Evolutionary conservation across 2,797 vertebrate species (phyloP), one percentile per base, ranked within the genome.

Genomic region (Eleutherodactylus coqui): DNA sequence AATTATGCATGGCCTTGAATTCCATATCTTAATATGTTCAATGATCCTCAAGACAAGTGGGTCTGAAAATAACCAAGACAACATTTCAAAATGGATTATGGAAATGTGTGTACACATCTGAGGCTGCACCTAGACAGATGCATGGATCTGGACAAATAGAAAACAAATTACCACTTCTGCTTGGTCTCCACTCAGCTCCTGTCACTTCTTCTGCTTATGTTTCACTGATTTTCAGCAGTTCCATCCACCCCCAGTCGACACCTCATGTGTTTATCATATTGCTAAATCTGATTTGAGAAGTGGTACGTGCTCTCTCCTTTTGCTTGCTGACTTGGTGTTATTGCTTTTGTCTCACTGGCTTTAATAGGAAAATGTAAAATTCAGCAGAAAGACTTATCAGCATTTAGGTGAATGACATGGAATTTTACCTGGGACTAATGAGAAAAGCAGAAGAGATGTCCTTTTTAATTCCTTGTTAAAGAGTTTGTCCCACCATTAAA

Each of bases 201-300:
- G 79, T 80, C 62, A 45, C 67, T 45, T 67, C 58, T 80, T 67
- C 27, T 34, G 27, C 79, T 80, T 49, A 43, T 64, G n/a, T 80
- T 80, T 43, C 41, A 45, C 41, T 34, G 78, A 64, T 75, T 84
- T 32, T 62, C 55, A 36, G 82, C 72, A 45, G 53, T 67, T 67
- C 24, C 60, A 43, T 51, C 73, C 32, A 36, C 73, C 82, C 41
- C 82, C 82, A 49, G 53, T 24, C 82, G 45, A 53, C 55, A 55
- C 41, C 55, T 83, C 19, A 45, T 76, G 70, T 83, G 53, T 84
- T 84, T 64, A 84, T 84, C 55, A 69, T 67, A 77, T 84, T 67
- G 45, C 45, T 58, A 67, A 84, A 84, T 77, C 29, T 67, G 43
- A 84, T 84, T 84, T 77, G 41, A 67, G 32, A 83, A 38, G 49